phyloP scores from a whole-genome alignment of 2,797 vertebrate genomes.

The Sitta carolinensis region DNA sequence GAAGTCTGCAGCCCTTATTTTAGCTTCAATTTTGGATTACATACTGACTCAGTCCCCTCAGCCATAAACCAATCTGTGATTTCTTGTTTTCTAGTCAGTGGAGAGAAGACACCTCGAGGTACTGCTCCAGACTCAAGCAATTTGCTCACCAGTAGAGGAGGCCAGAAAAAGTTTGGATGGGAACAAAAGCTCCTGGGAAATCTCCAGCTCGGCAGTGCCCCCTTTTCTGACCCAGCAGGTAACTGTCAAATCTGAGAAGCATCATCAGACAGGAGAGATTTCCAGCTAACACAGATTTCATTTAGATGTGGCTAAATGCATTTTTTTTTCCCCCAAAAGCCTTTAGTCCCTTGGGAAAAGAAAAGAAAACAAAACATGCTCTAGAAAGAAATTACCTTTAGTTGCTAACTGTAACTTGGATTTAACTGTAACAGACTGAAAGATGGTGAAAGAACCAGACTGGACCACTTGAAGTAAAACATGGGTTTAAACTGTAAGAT shows the following conservation, averaged over 20 bases:
- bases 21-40: neutral
- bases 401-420: neutral
- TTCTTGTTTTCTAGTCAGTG: slow-evolving; percentile 74
- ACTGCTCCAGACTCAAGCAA: slow-evolving; percentile 69
- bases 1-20: neutral
- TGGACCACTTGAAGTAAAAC: neutral
- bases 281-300: neutral
- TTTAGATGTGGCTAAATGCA: neutral
- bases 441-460: neutral
- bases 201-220: slow-evolving; percentile 31
- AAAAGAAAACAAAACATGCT: neutral
- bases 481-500: neutral
- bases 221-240: slow-evolving; percentile 76
- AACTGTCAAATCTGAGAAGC: neutral
- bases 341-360: neutral
- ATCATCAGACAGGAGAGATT: neutral
- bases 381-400: neutral
- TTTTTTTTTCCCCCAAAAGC: neutral
- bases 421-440: neutral
- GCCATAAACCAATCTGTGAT: slow-evolving; percentile 9
- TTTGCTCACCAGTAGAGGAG: slow-evolving; percentile 60
- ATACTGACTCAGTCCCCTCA: neutral
- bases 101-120: slow-evolving; percentile 62
- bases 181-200: slow-evolving; percentile 62
- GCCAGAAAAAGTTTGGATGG: slow-evolving; percentile 55